Base-by-base conservation (phyloP, 2,113 vertebrate species). In the Thomomys bottae region DNA sequence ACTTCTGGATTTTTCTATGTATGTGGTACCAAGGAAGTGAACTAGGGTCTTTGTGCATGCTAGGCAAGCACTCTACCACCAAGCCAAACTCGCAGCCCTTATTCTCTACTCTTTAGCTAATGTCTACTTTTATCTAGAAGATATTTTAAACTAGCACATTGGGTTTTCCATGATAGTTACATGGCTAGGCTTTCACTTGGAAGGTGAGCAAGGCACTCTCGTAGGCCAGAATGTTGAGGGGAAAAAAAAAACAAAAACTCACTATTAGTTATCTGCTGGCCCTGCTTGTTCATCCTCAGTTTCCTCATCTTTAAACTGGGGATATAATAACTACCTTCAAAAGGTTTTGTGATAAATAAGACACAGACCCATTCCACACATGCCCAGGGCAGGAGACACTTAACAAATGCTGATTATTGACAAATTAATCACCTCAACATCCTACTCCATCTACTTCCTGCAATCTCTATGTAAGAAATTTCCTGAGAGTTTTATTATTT, bases 81-180 rank as follows among this genome's bases (percentile, higher is more conserved):
- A n/a, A n/a, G n/a, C n/a, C n/a, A n/a, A n/a, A n/a, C n/a, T n/a
- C n/a, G n/a, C n/a, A n/a, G n/a, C n/a, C n/a, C n/a, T n/a, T n/a
- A n/a, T n/a, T n/a, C n/a, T n/a, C n/a, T n/a, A n/a, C n/a, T 57
- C 49, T 66, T 84, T 84, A 83, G 61, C 23, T 49, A 64, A 89
- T 70, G 38, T 12, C 17, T n/a, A 64, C 18, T 84, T 92, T 84
- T 12, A 64, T n/a, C 20, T 76, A 54, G 68, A 91, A 40, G 91
- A 84, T 36, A 10, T 15, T 54, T 54, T 54, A 54, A 59, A 64
- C 59, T 0, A 0, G 6, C 15, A 64, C 24, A 57, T 70, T 70
- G 61, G n/a, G 40, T 91, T 88, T 34, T 49, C 70, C 59, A n/a
- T 12, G 36, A 20, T 12, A 54, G 15, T 78, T 79, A 28, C 5